These are phyloP conservation scores for Alexandromys fortis DNA, from an alignment of 2,113 vertebrate genomes.

Conservation along the genomic window DNA sequence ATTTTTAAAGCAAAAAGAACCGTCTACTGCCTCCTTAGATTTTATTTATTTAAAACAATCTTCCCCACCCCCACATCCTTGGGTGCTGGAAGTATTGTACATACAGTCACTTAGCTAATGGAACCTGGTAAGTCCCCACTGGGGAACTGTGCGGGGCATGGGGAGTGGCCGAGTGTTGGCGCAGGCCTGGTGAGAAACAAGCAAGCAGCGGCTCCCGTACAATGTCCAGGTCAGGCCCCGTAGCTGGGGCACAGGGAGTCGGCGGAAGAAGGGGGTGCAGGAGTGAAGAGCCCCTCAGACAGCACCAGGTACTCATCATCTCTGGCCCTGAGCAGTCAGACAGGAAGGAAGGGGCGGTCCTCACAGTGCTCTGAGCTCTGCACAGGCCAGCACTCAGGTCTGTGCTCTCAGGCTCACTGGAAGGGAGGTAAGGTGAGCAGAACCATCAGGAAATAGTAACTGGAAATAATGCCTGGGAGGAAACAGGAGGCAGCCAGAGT, in stretches of 20 bases:
- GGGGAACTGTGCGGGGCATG: background rate
- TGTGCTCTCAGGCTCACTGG: constrained; percentile 68
- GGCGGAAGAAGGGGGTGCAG: background rate
- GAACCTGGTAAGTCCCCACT: constrained; percentile 20
- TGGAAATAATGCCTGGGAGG: constrained; percentile 27
- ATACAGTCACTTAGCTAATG: constrained; percentile 59
- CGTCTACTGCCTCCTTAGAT: constrained; percentile 76
- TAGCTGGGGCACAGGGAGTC: background rate
- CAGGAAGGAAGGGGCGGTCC: constrained; percentile 47
- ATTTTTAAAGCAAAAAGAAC: constrained; percentile 81
- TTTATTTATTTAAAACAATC: constrained; percentile 74
- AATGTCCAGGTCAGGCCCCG: background rate
- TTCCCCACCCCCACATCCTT: constrained; percentile 2
- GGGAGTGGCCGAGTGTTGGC: constrained; percentile 22
- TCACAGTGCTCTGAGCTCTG: constrained; percentile 68
- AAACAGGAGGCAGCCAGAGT: background rate
- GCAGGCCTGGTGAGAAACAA: constrained; percentile 40
- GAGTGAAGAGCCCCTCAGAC: constrained; percentile 39
- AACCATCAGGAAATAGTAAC: background rate
- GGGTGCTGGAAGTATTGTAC: constrained; percentile 21
- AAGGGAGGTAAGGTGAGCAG: constrained; percentile 50
- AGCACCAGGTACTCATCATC: constrained; percentile 68
- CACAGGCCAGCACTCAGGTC: constrained; percentile 39
- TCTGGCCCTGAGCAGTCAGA: constrained; percentile 45
- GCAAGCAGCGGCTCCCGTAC: constrained; percentile 31